Evolutionary conservation across 1,140 invertebrate genomes (phyloP).

Genomic region (Drosophila ohnishii): DNA sequence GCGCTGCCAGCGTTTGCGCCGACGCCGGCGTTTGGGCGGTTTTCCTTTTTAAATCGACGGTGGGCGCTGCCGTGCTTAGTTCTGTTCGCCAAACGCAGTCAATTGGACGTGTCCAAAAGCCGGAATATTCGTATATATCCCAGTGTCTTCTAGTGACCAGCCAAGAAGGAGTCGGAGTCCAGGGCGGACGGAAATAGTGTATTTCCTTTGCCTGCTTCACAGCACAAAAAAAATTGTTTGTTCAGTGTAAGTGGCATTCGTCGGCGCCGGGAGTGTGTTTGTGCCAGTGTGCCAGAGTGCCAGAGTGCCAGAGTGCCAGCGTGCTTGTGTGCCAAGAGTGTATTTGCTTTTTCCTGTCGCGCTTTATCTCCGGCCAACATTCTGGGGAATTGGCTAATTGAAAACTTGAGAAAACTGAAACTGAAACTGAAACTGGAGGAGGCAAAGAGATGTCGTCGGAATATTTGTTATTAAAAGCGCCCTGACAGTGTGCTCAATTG

Average conservation of each 20-base stretch:
- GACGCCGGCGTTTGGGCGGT: constrained; percentile 62
- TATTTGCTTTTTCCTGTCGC: constrained; percentile 1
- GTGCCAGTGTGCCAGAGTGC: constrained; percentile 1
- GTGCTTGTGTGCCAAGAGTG: constrained; percentile 1
- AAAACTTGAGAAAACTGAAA: constrained; percentile 13
- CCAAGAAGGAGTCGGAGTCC: neutral
- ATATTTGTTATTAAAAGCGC: constrained; percentile 11
- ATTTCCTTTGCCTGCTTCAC: neutral
- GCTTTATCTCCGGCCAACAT: neutral
- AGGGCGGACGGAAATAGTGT: constrained; percentile 26
- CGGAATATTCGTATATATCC: neutral
- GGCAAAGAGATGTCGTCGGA: constrained; percentile 12
- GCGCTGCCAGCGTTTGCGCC: constrained; percentile 14
- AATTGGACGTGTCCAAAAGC: constrained; percentile 59
- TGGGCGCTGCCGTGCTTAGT: constrained; percentile 60
- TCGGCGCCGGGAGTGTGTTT: constrained; percentile 10
- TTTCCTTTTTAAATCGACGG: constrained; percentile 72
- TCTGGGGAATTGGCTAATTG: constrained; percentile 38
- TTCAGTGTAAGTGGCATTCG: constrained; percentile 36
- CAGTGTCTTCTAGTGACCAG: neutral
- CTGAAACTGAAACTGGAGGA: constrained; percentile 1
- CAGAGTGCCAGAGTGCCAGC: neutral
- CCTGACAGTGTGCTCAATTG: constrained; percentile 24
- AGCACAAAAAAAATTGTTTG: constrained; percentile 15
- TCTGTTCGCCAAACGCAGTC: constrained; percentile 68